Base-by-base conservation (phyloP, 2,113 vertebrate genomes). In the Scomber japonicus region DNA sequence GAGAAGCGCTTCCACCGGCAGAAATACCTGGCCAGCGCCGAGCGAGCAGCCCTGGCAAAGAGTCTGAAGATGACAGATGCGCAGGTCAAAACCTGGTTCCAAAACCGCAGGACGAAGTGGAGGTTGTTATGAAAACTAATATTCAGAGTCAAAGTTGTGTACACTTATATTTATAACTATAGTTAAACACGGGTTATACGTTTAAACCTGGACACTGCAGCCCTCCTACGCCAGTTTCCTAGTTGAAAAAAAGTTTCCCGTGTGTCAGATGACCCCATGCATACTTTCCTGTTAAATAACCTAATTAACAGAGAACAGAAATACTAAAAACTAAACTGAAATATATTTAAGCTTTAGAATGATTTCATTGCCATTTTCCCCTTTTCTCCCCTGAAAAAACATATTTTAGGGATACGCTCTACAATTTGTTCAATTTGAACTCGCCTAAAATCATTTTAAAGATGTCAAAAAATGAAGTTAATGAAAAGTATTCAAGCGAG, bases 1-100 rank as follows among this genome's bases (percentile, higher is more conserved):
- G 98, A 99, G 95, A 99, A 99, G 77, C 96, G 98, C 27, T 99
- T 99, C 91, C 97, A 99, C 73, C 95, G 98, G 15, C 98, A 99
- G 96, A 99, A 99, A 83, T 99, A 99, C 81, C 91, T 99, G 91
- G 98, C 98, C 55, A 98, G 97, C 3, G 97, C 98, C 0, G 98
- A 99, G 90, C 96, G 98, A 0, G 98, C 97, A 0, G 95, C 97
- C 40, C 93, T 99, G 83, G 98, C 98, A 80, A 98, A 98, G 88
- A 96, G 96, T 12, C 97, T 99, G 79, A 99, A 99, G 93, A 99
- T 99, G 98, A 99, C 98, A 2, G 98, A 99, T 17, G 98, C 98
- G 2, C 98, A 99, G 89, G 98, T 99, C 70, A 96, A 96, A 75
- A 96, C 95, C 66, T 96, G 95, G 95, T 96, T 96, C 81, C 95